These are phyloP conservation scores for Oryzias sinensis DNA, from an alignment of 2,797 vertebrate genomes.

Conservation along the genomic window DNA sequence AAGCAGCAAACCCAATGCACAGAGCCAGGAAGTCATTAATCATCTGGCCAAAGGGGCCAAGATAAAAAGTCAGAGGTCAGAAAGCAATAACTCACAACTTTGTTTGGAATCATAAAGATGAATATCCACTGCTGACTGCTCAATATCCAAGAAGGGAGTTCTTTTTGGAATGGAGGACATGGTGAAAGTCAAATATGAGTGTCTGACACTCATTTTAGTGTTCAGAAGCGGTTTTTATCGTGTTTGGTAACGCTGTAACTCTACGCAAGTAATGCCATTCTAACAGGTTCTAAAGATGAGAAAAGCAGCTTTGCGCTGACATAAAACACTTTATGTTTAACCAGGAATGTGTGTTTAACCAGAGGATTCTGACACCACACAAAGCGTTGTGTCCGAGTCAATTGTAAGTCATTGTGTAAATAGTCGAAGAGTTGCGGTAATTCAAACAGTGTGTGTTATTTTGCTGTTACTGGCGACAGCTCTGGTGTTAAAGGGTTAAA, in stretches of 20 bases:
- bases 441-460: too few species aligned
- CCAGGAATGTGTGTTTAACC: too few species aligned
- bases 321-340: too few species aligned
- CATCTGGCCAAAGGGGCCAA: slow-evolving; percentile 21
- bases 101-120: slow-evolving; percentile 38
- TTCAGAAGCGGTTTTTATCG: not conserved
- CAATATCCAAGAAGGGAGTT: slow-evolving; percentile 15
- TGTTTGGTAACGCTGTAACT: not conserved
- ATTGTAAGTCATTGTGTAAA: too few species aligned
- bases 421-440: too few species aligned
- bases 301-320: too few species aligned
- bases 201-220: slow-evolving; percentile 1
- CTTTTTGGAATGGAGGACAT: slow-evolving; percentile 10
- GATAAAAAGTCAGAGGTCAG: slow-evolving; percentile 46
- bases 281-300: too few species aligned
- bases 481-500: too few species aligned
- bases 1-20: slow-evolving; percentile 15
- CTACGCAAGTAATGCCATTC: too few species aligned
- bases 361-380: too few species aligned
- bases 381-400: too few species aligned
- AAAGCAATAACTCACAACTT: slow-evolving; percentile 32
- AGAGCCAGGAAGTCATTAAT: slow-evolving; percentile 47
- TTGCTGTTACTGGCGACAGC: too few species aligned
- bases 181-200: slow-evolving; percentile 3
- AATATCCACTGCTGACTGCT: slow-evolving; percentile 33